Percentiles rank a stretch among this genome's conserved stretches.
These are phyloP conservation scores for Caenorhabditis inopinata DNA, from an alignment of 1,140 invertebrate genomes.

Conservation along the genomic window DNA sequence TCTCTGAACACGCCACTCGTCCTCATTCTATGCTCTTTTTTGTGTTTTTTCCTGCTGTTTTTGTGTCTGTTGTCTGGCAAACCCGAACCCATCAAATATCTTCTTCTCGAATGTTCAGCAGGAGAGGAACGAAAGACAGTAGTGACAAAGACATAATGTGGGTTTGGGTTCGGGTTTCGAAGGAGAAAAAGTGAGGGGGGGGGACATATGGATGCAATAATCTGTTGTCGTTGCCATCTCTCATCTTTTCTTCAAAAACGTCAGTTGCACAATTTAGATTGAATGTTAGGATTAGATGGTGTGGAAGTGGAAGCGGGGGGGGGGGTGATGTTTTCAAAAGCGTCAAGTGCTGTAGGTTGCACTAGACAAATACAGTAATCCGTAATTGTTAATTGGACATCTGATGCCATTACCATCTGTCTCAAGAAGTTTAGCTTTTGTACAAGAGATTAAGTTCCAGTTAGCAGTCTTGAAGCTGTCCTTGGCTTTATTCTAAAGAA, in stretches of 20 bases:
- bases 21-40: background rate
- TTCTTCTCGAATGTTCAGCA: background rate
- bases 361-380: background rate
- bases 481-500: too few relatives aligned
- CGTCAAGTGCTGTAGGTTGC: background rate
- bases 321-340: background rate
- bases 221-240: conserved; percentile 33
- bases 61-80: conserved; percentile 10
- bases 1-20: background rate
- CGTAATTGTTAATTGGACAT: too few relatives aligned
- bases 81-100: background rate
- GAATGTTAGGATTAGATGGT: conserved; percentile 33
- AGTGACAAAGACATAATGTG: conserved; percentile 33
- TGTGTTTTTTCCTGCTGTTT: background rate
- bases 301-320: background rate
- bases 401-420: too few relatives aligned
- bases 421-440: too few relatives aligned
- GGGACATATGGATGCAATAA: conserved; percentile 29
- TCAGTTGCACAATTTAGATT: conserved; percentile 33
- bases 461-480: too few relatives aligned
- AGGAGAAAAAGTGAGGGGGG: background rate
- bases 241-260: conserved; percentile 31
- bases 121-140: background rate
- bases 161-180: conserved; percentile 31
- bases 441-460: too few relatives aligned